Conservation (phyloP, 2,113 vertebrate species). For the Daboia siamensis region DNA sequence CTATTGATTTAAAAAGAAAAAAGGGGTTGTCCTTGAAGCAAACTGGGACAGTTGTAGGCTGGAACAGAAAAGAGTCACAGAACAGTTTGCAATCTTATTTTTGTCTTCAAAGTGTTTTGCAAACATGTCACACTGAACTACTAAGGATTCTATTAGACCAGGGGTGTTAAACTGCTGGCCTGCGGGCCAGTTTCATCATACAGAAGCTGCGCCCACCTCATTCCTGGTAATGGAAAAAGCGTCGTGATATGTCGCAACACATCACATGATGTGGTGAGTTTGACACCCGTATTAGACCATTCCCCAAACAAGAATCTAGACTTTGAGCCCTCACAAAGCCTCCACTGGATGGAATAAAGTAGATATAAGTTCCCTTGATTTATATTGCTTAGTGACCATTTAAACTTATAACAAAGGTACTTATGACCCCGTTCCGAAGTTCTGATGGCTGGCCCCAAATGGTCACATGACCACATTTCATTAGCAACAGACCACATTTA, state of each 20-base stretch:
- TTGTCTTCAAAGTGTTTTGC: background rate
- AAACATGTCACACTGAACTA: background rate
- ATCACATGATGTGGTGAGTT: no score
- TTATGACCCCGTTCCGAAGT: background rate
- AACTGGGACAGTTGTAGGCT: no score
- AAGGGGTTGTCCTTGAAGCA: no score
- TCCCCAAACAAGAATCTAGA: background rate
- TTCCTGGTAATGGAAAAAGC: no score
- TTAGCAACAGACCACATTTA: no score
- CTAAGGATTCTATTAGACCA: background rate
- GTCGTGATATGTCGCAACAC: no score
- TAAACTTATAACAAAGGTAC: background rate
- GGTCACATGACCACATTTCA: background rate
- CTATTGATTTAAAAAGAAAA: no score
- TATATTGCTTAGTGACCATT: background rate
- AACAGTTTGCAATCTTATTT: background rate
- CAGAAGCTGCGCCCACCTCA: no score
- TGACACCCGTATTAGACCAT: background rate
- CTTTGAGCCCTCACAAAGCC: background rate
- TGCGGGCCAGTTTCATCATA: no score
- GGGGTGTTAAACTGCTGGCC: no score
- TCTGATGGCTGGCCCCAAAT: background rate
- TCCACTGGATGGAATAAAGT: background rate
- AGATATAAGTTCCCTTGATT: background rate
- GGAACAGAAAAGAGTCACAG: background rate